Evolutionary conservation across 2,797 vertebrate species (phyloP).

Genomic region (Arrhamphus sclerolepis): DNA sequence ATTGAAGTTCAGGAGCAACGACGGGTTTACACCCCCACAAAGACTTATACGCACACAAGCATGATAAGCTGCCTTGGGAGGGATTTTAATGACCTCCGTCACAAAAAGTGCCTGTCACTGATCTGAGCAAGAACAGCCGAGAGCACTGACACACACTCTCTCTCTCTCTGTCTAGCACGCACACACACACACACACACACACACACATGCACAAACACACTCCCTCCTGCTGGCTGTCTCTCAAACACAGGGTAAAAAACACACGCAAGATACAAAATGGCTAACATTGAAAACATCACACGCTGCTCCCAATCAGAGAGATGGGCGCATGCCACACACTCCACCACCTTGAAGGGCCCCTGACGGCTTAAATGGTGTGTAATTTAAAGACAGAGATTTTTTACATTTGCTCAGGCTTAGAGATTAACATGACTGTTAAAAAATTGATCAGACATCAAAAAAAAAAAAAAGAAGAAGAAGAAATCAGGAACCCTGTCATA

Average conservation of each 20-base stretch:
- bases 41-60: constrained; percentile 36
- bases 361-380: constrained; percentile 17
- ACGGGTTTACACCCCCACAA: constrained; percentile 50
- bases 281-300: constrained; percentile 39
- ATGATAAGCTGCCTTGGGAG: constrained; percentile 82
- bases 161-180: not conserved
- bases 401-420: constrained; percentile 75
- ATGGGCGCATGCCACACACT: constrained; percentile 30
- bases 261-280: constrained; percentile 25
- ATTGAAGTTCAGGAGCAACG: constrained; percentile 29
- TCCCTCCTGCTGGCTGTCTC: constrained; percentile 10
- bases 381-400: constrained; percentile 44
- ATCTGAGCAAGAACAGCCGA: constrained; percentile 66
- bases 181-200: constrained; percentile 13
- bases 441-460: constrained; percentile 75
- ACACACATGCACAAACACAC: constrained; percentile 16
- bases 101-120: constrained; percentile 79
- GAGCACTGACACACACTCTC: constrained; percentile 27
- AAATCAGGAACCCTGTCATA: constrained; percentile 61
- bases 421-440: constrained; percentile 83
- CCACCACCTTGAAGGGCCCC: constrained; percentile 35
- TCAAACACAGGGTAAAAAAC: constrained; percentile 13
- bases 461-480: constrained; percentile 52
- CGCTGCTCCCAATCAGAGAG: constrained; percentile 46
- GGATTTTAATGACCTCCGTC: constrained; percentile 86